phyloP scores from a whole-genome alignment of 1,140 invertebrate species.

The Drosophila sp. region DNA sequence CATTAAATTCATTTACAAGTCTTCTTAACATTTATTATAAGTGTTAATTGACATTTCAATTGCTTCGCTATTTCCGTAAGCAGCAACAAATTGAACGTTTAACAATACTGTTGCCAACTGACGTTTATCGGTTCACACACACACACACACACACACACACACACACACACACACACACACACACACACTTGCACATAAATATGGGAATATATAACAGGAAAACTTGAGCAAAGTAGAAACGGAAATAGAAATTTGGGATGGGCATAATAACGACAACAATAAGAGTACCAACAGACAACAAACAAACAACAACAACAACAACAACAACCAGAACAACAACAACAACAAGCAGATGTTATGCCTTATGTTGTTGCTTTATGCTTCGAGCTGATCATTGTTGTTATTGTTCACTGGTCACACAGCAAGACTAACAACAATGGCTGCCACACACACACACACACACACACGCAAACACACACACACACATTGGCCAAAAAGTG shows the following conservation, averaged over 20 bases:
- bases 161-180: background rate
- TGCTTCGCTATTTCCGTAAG: background rate
- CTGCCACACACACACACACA: constrained; percentile 9
- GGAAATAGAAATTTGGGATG: constrained; percentile 31
- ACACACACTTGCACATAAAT: background rate
- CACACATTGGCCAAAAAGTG: constrained; percentile 29
- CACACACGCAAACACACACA: constrained; percentile 10
- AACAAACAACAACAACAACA: constrained; percentile 7
- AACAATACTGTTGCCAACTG: constrained; percentile 15
- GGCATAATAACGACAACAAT: constrained; percentile 19
- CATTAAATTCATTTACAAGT: background rate
- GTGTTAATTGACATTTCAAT: background rate
- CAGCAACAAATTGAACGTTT: constrained; percentile 7
- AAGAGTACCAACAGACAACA: constrained; percentile 31
- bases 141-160: background rate
- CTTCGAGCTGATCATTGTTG: constrained; percentile 34
- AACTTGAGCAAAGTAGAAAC: constrained; percentile 28
- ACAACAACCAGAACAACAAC: constrained; percentile 37
- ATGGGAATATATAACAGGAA: background rate
- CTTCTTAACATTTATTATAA: background rate
- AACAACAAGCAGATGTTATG: constrained; percentile 17
- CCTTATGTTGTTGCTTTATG: constrained; percentile 17
- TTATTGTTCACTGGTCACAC: constrained; percentile 40
- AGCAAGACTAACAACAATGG: constrained; percentile 30
- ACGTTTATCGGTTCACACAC: constrained; percentile 20